Conservation (phyloP, 2,797 vertebrate genomes). For the Diplodus puntazzo region DNA sequence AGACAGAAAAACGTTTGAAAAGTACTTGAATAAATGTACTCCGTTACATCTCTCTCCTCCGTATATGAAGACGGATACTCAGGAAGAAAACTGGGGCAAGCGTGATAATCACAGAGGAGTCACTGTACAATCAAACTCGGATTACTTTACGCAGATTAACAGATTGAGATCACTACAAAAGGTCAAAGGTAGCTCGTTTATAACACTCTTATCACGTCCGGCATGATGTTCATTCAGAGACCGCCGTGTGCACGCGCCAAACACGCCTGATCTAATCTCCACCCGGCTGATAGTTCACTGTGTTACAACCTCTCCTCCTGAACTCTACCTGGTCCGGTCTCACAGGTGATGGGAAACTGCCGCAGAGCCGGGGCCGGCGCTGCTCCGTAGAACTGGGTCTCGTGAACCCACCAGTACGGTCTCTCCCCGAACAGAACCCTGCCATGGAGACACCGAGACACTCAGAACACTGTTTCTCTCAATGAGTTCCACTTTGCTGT, state of each 20-base stretch:
- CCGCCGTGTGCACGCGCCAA: background rate
- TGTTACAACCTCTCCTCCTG: background rate
- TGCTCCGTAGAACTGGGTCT: slow-evolving; percentile 89
- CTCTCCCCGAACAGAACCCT: slow-evolving; percentile 97
- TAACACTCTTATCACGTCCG: slow-evolving; percentile 18
- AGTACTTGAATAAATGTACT: background rate
- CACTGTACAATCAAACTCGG: background rate
- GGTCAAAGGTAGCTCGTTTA: slow-evolving; percentile 42
- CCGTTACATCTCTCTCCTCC: background rate
- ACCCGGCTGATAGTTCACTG: slow-evolving; percentile 15
- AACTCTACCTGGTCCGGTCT: slow-evolving; percentile 93
- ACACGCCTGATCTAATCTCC: background rate
- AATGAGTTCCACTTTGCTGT: background rate
- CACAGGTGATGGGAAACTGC: slow-evolving; percentile 96
- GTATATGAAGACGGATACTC: background rate
- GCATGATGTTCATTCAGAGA: slow-evolving; percentile 28
- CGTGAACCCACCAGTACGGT: slow-evolving; percentile 97
- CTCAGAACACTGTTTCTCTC: background rate
- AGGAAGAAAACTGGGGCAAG: background rate
- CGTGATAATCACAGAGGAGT: background rate
- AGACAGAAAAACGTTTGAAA: background rate
- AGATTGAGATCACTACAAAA: slow-evolving; percentile 19
- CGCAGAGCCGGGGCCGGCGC: slow-evolving; percentile 84
- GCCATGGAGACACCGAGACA: background rate
- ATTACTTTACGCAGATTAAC: background rate